Base-by-base conservation (phyloP, 2,888 invertebrate species). In the Coecobrya sp. region DNA sequence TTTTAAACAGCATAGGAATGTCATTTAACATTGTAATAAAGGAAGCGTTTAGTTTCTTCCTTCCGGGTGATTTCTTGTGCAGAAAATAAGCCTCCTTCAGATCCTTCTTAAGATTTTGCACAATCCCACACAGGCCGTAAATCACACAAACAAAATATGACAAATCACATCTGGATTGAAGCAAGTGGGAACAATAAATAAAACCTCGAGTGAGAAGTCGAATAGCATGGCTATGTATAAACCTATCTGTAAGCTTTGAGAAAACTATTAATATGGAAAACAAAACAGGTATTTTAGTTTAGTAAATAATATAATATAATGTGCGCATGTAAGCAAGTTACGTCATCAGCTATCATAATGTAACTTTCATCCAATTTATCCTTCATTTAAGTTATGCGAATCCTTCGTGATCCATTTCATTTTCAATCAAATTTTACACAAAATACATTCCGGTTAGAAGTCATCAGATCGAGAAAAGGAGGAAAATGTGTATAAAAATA, bases 371-470 rank as follows among this genome's bases (percentile, higher is more conserved):
- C 76, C 45, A 76, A 76, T 76, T 76, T 49, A 49, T 49, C 49
- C 45, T 49, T 76, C 76, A 45, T 62, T 19, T 22, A 7, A 22
- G n/a, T 1, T 7, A 30, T 27, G 27, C 8, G 25, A 76, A 49
- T 49, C 76, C 45, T 49, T 11, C 19, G 22, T 76, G 45, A 76
- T 76, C 49, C 45, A 19, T 76, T 76, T 76, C 76, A 49, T 49
- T 42, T 76, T 76, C 76, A 76, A 76, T 49, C 76, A 76, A 49
- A 76, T 45, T 25, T 76, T 76, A 49, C 49, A 49, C 76, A 22
- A 22, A 49, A n/a, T 22, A 76, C 16, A 49, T 49, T 22, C 4
- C 25, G 2, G 10, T 49, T 76, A 49, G 76, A 52, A 52, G 11
- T 2, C 52, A 16, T 52, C 52, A 10, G 11, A 22, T 59, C n/a